These are phyloP conservation scores for Gymnothorax javanicus DNA, from an alignment of 2,797 vertebrate species.

Conservation along the genomic window DNA sequence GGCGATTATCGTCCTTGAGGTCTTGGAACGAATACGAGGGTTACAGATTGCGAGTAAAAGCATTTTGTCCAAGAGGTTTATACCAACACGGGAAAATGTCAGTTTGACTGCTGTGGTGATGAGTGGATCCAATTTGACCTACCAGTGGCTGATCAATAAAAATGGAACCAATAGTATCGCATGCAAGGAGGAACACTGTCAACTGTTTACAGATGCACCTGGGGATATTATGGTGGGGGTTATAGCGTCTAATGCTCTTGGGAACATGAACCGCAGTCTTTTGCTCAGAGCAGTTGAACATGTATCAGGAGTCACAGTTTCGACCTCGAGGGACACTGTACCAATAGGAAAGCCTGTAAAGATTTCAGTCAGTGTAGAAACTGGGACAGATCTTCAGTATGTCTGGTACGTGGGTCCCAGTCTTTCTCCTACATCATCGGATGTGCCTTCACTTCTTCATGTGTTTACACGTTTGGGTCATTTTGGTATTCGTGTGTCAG, in stretches of 20 bases:
- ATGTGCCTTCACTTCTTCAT: slow-evolving; percentile 61
- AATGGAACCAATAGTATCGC: slow-evolving; percentile 37
- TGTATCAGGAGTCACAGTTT: slow-evolving; percentile 54
- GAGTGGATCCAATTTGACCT: slow-evolving; percentile 71
- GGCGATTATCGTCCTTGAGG: slow-evolving; percentile 59
- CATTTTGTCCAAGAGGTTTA: slow-evolving; percentile 57
- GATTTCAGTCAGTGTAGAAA: slow-evolving; percentile 60
- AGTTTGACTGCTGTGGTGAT: slow-evolving; percentile 57
- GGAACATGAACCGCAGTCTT: slow-evolving; percentile 47
- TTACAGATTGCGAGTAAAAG: slow-evolving; percentile 59
- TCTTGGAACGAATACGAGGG: slow-evolving; percentile 68
- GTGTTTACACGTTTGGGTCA: slow-evolving; percentile 58
- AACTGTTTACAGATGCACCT: slow-evolving; percentile 53
- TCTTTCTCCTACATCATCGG: slow-evolving; percentile 46
- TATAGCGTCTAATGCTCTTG: slow-evolving; percentile 68
- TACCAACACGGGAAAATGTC: slow-evolving; percentile 60
- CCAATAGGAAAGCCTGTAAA: slow-evolving; percentile 58
- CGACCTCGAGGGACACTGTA: slow-evolving; percentile 41
- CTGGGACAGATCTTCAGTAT: slow-evolving; percentile 70
- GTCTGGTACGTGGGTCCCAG: slow-evolving; percentile 63
- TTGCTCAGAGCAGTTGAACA: slow-evolving; percentile 62
- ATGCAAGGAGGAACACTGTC: slow-evolving; percentile 52
- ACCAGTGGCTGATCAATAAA: slow-evolving; percentile 62
- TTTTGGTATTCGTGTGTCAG: slow-evolving; percentile 59
- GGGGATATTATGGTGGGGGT: slow-evolving; percentile 62